Evolutionary conservation across 2,113 vertebrate genomes (phyloP).

Genomic region (Saccopteryx bilineata): DNA sequence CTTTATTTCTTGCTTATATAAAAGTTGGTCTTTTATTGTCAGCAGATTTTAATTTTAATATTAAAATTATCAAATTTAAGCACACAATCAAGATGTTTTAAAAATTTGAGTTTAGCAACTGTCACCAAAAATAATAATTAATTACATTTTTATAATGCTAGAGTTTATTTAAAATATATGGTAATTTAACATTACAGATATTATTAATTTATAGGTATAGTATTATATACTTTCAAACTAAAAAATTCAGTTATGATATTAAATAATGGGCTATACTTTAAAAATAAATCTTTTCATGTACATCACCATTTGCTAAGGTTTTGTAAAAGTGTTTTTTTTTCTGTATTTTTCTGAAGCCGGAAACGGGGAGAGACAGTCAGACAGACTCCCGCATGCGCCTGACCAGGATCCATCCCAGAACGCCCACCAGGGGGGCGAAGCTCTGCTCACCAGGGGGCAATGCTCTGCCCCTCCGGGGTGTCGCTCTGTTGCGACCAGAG

Average conservation of each 20-base stretch:
- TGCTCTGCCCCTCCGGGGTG: no score
- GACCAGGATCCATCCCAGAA: no score
- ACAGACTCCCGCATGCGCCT: no score
- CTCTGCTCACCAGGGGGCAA: no score
- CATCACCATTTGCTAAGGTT: not conserved
- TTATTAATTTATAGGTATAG: not conserved
- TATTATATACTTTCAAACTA: slow-evolving; percentile 35
- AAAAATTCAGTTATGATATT: not conserved
- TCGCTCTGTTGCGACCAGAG: no score
- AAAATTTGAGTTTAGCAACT: slow-evolving; percentile 31
- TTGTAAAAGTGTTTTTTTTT: slow-evolving; percentile 6
- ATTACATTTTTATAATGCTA: not conserved
- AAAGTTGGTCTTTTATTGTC: not conserved
- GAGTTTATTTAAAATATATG: slow-evolving; percentile 11
- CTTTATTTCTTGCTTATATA: not conserved
- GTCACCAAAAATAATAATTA: not conserved
- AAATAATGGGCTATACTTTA: not conserved
- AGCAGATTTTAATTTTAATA: slow-evolving; percentile 35
- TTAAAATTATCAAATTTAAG: not conserved
- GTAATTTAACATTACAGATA: slow-evolving; percentile 1
- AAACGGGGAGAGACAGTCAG: no score
- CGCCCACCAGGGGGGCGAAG: no score
- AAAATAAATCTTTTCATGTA: slow-evolving; percentile 34
- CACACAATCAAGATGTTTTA: slow-evolving; percentile 10
- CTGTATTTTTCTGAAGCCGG: no score